These are phyloP conservation scores for Andricus curvator DNA, from an alignment of 2,888 invertebrate species.

Conservation along the genomic window DNA sequence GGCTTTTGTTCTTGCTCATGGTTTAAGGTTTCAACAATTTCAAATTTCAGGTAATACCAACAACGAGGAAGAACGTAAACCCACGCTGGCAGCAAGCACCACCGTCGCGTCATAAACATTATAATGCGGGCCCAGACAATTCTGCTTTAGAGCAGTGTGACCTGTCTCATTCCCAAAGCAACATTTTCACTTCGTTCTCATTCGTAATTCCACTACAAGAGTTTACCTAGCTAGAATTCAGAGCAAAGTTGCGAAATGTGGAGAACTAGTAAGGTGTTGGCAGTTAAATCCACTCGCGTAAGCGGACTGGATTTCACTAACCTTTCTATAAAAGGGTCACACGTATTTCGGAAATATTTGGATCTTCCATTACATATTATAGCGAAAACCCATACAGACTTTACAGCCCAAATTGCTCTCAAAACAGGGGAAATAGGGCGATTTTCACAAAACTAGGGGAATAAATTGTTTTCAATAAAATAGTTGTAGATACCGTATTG, in stretches of 20 bases:
- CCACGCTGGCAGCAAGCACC: constrained; percentile 32
- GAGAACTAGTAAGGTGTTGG: constrained; percentile 31
- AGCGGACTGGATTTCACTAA: constrained; percentile 42
- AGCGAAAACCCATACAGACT: too few species aligned
- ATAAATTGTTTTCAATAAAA: too few species aligned
- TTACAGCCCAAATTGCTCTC: too few species aligned
- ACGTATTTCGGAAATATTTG: constrained; percentile 43
- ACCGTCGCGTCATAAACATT: constrained; percentile 54
- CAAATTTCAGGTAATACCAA: constrained; percentile 41
- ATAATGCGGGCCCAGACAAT: constrained; percentile 55
- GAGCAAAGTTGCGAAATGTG: constrained; percentile 24
- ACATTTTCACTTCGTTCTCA: constrained; percentile 54
- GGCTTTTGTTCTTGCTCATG: constrained; percentile 31
- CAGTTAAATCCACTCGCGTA: constrained; percentile 46
- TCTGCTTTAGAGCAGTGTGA: constrained; percentile 47
- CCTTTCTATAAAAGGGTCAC: constrained; percentile 35
- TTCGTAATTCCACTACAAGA: constrained; percentile 30
- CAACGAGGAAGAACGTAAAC: constrained; percentile 34
- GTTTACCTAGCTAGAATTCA: constrained; percentile 27
- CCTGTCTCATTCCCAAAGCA: constrained; percentile 51
- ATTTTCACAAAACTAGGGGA: too few species aligned
- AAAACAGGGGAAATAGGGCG: too few species aligned
- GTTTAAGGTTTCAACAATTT: constrained; percentile 24
- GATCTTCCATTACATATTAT: constrained; percentile 10
- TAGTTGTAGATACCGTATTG: too few species aligned